Conservation (phyloP, 2,888 invertebrate genomes). For the Cheilosia vernalis region DNA sequence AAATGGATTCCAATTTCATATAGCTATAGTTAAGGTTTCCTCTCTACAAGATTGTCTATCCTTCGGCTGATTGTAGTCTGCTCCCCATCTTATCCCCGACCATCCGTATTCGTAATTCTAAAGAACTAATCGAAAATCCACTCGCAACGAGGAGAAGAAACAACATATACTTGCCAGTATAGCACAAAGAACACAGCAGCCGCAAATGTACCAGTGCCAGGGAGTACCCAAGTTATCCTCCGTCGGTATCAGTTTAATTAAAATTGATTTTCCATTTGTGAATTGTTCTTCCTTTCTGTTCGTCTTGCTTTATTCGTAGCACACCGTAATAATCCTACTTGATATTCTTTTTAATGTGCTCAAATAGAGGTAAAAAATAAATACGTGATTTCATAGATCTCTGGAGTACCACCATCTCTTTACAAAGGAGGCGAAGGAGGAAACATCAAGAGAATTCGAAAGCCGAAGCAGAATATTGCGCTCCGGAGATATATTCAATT, state of each 20-base stretch:
- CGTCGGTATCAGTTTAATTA: slow-evolving; percentile 65
- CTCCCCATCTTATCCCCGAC: slow-evolving; percentile 37
- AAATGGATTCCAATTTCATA: slow-evolving; percentile 45
- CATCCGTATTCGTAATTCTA: slow-evolving; percentile 25
- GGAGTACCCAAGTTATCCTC: not conserved
- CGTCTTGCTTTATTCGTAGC: slow-evolving; percentile 12
- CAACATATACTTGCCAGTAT: not conserved
- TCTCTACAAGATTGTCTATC: slow-evolving; percentile 31
- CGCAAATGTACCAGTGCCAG: not conserved
- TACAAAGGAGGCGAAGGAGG: not conserved
- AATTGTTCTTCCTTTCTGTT: slow-evolving; percentile 12
- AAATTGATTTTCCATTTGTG: slow-evolving; percentile 73
- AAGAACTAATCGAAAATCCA: slow-evolving; percentile 62
- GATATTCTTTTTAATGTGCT: slow-evolving; percentile 57
- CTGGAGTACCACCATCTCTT: slow-evolving; percentile 32
- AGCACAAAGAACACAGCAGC: slow-evolving; percentile 16
- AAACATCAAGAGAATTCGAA: slow-evolving; percentile 8
- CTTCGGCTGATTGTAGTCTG: slow-evolving; percentile 33
- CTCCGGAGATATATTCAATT: slow-evolving; percentile 35
- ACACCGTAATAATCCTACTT: slow-evolving; percentile 60
- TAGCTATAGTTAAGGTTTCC: slow-evolving; percentile 12
- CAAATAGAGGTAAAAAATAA: slow-evolving; percentile 22
- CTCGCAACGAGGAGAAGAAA: slow-evolving; percentile 19
- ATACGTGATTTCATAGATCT: slow-evolving; percentile 63
- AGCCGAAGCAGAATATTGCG: slow-evolving; percentile 13